phyloP scores from a whole-genome alignment of 2,888 invertebrate species.

The Spilarctia lutea region DNA sequence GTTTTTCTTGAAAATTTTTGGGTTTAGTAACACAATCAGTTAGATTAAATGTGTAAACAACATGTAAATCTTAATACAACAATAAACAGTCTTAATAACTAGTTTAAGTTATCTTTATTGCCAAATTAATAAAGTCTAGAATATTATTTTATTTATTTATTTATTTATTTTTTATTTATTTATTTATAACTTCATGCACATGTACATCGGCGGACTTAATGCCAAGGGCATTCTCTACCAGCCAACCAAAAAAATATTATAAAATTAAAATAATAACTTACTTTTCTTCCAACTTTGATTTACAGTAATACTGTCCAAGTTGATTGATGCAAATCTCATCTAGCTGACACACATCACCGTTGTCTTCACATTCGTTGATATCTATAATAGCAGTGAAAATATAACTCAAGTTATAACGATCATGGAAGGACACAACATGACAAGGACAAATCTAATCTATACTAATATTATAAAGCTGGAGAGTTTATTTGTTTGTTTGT shows the following conservation, averaged over 20 bases:
- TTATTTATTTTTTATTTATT: too few species aligned
- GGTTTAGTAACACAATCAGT: background rate
- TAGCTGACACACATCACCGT: conserved; percentile 90
- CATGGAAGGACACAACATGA: too few species aligned
- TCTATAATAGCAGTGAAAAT: conserved; percentile 83
- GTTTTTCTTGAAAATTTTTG: background rate
- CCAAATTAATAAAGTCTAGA: background rate
- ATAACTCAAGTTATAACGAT: too few species aligned
- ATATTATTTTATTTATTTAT: too few species aligned
- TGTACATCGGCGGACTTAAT: too few species aligned
- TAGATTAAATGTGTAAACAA: background rate
- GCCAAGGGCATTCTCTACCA: too few species aligned
- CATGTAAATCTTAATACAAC: background rate
- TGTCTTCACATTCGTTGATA: conserved; percentile 94
- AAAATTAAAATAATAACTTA: conserved; percentile 46
- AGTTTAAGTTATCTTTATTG: background rate
- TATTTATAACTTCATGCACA: too few species aligned
- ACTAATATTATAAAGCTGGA: too few species aligned
- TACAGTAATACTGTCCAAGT: conserved; percentile 92
- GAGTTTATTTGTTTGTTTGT: too few species aligned
- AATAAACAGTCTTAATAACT: too few species aligned
- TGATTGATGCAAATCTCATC: conserved; percentile 94
- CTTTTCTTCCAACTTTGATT: conserved; percentile 67
- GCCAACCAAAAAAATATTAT: too few species aligned
- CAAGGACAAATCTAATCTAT: too few species aligned